A percentile compares a stretch with the other conserved stretches of the same genome.
These are phyloP conservation scores for Harlomillsia oculata DNA, from an alignment of 1,140 invertebrate genomes.

Conservation along the genomic window DNA sequence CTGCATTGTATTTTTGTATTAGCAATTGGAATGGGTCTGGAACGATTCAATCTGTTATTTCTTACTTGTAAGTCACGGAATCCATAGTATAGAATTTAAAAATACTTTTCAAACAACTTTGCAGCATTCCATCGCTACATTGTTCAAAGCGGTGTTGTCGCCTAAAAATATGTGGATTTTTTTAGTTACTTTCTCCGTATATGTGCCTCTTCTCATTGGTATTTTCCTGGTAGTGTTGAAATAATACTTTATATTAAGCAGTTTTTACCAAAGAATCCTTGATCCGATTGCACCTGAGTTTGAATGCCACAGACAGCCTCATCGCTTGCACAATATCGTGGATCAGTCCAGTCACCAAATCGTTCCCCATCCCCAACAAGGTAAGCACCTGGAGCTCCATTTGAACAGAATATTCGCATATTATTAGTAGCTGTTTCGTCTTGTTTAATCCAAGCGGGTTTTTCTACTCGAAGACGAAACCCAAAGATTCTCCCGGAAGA, in stretches of 20 bases:
- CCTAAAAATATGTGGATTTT: slow-evolving; percentile 7
- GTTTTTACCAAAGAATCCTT: slow-evolving; percentile 4
- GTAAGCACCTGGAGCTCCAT: not conserved
- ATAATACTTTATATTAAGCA: not conserved
- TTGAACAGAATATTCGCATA: slow-evolving; percentile 17
- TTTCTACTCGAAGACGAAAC: not conserved
- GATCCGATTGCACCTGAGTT: slow-evolving; percentile 9
- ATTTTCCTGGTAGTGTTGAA: not conserved
- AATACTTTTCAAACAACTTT: too few relatives aligned
- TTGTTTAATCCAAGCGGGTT: not conserved
- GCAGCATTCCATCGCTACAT: slow-evolving; percentile 7
- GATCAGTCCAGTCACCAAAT: slow-evolving; percentile 7
- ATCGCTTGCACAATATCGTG: not conserved
- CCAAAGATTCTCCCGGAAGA: not conserved
- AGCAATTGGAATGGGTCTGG: too few relatives aligned
- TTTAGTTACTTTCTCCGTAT: not conserved
- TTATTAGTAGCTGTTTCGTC: slow-evolving; percentile 24
- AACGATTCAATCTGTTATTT: too few relatives aligned
- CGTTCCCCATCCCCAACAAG: slow-evolving; percentile 24
- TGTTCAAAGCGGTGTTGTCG: slow-evolving; percentile 20
- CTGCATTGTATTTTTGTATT: too few relatives aligned
- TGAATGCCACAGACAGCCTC: slow-evolving; percentile 11
- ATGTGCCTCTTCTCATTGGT: not conserved
- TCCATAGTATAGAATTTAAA: too few relatives aligned
- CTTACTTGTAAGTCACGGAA: too few relatives aligned